Evolutionary conservation across 2,888 invertebrate species (phyloP).

Genomic region (Eupithecia tripunctaria): DNA sequence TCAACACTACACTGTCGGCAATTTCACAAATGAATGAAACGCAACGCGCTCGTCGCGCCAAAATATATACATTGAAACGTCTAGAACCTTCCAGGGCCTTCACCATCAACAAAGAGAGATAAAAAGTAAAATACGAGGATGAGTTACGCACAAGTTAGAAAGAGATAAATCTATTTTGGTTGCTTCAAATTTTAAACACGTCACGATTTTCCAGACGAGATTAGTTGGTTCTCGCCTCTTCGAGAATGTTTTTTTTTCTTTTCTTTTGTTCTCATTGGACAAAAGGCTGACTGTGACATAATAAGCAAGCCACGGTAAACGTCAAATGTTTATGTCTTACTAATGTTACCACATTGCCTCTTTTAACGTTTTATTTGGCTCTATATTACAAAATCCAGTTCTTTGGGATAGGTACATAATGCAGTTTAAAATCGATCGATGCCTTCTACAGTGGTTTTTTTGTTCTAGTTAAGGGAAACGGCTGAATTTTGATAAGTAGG

Average conservation of each 20-base stretch:
- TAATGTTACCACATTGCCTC: background rate
- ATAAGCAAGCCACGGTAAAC: background rate
- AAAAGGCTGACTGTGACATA: background rate
- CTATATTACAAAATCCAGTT: too few species aligned
- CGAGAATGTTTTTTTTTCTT: background rate
- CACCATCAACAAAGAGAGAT: conserved; percentile 65
- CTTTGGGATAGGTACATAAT: too few species aligned
- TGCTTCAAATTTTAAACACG: conserved; percentile 56
- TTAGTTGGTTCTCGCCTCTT: conserved; percentile 11
- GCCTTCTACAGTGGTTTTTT: too few species aligned
- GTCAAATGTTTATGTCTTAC: background rate
- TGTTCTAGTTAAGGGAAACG: too few species aligned
- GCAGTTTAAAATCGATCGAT: too few species aligned
- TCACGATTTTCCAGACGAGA: conserved; percentile 19
- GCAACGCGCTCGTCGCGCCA: conserved; percentile 82
- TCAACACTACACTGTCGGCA: conserved; percentile 71
- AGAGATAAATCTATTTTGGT: conserved; percentile 76
- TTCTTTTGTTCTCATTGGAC: background rate
- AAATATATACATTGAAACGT: conserved; percentile 87
- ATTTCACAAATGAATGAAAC: conserved; percentile 82
- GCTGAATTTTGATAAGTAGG: too few species aligned
- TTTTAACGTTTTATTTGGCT: background rate
- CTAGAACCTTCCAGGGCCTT: conserved; percentile 88
- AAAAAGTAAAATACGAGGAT: conserved; percentile 48
- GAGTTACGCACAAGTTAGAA: conserved; percentile 50